Evolutionary conservation across 2,888 invertebrate genomes (phyloP).

Genomic region (Scaptomyza parva): DNA sequence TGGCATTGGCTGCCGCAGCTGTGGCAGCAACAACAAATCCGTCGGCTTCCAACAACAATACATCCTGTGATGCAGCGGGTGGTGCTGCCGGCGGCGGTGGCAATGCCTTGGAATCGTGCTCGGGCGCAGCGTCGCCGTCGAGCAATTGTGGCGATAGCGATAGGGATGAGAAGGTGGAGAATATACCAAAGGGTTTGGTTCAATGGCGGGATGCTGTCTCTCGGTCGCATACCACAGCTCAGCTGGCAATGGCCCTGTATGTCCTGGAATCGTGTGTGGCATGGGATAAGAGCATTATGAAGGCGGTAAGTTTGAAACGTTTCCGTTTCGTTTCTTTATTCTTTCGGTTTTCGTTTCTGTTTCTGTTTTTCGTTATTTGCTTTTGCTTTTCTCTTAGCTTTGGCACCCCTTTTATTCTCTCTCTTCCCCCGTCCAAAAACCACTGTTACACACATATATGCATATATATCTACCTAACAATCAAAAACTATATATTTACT

Average conservation of each 20-base stretch:
- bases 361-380: slow-evolving; percentile 16
- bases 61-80: slow-evolving; percentile 31
- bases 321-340: slow-evolving; percentile 8
- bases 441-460: not conserved
- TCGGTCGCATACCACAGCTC: slow-evolving; percentile 94
- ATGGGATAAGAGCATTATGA: slow-evolving; percentile 99
- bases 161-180: slow-evolving; percentile 83
- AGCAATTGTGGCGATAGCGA: slow-evolving; percentile 85
- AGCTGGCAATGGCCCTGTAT: slow-evolving; percentile 95
- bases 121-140: slow-evolving; percentile 82
- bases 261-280: slow-evolving; percentile 96
- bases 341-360: not conserved
- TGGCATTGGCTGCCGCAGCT: slow-evolving; percentile 81
- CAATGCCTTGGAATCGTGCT: slow-evolving; percentile 67
- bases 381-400: slow-evolving; percentile 53
- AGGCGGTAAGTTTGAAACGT: slow-evolving; percentile 94
- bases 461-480: not conserved
- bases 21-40: slow-evolving; percentile 57
- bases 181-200: slow-evolving; percentile 87
- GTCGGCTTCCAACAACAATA: slow-evolving; percentile 30
- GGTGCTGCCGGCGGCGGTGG: slow-evolving; percentile 36
- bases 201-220: slow-evolving; percentile 96
- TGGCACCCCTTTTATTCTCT: slow-evolving; percentile 38
- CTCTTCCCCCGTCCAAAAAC: not conserved
- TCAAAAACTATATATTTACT: not conserved